These are phyloP conservation scores for Gadopsis marmoratus DNA, from an alignment of 2,797 vertebrate genomes.

Conservation along the genomic window DNA sequence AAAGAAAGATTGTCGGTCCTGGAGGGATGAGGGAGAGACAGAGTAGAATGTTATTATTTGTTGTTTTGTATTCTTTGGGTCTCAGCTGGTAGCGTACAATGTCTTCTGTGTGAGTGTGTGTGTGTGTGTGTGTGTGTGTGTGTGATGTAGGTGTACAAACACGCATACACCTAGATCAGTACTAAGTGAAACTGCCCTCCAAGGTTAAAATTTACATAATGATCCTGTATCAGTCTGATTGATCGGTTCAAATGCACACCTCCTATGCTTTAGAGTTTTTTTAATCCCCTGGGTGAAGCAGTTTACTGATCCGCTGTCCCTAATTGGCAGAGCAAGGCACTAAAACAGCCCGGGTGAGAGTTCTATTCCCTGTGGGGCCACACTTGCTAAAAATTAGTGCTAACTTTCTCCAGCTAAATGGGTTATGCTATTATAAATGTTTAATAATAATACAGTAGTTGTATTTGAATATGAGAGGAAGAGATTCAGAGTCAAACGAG, in stretches of 20 bases:
- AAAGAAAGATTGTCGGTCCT: conserved; percentile 24
- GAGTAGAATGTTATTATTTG: conserved; percentile 45
- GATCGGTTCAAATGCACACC: conserved; percentile 61
- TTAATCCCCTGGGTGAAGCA: conserved; percentile 56
- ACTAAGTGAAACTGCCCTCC: conserved; percentile 63
- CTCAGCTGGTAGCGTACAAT: conserved; percentile 70
- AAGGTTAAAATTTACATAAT: conserved; percentile 78
- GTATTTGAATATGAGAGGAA: conserved; percentile 36
- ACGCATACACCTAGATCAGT: conserved; percentile 23
- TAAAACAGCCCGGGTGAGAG: conserved; percentile 52
- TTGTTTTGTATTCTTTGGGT: conserved; percentile 60
- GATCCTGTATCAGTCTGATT: conserved; percentile 72
- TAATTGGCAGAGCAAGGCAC: conserved; percentile 70
- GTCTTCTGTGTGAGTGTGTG: conserved; percentile 25
- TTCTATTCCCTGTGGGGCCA: conserved; percentile 58
- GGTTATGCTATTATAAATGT: conserved; percentile 48
- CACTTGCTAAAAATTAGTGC: conserved; percentile 43
- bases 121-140: conserved; percentile 13
- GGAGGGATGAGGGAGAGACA: conserved; percentile 19
- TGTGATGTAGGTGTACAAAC: neutral
- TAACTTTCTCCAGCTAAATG: conserved; percentile 46
- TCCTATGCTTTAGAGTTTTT: conserved; percentile 8
- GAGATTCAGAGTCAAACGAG: conserved; percentile 24
- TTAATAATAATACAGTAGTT: conserved; percentile 55
- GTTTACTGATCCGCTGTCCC: conserved; percentile 59